These are phyloP conservation scores for Pogonophryne albipinna DNA, from an alignment of 2,797 vertebrate species.

Conservation along the genomic window DNA sequence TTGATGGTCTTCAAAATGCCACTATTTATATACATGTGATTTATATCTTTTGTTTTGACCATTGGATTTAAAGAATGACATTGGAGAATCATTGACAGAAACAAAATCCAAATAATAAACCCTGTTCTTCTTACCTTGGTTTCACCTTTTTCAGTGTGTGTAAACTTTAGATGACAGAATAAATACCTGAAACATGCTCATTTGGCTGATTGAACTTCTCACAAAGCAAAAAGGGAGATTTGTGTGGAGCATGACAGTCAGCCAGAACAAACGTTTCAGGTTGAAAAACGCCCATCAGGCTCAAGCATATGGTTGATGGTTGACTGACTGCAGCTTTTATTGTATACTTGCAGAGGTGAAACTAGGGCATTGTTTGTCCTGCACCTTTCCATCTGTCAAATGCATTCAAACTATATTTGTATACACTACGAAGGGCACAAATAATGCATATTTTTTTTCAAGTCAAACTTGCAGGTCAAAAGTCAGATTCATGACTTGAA, in stretches of 20 bases:
- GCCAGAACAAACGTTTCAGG: neutral
- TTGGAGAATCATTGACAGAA: neutral
- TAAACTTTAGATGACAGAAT: neutral
- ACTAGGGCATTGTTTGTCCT: neutral
- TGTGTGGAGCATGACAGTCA: neutral
- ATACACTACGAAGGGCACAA: too few species aligned
- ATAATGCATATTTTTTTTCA: too few species aligned
- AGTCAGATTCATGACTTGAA: too few species aligned
- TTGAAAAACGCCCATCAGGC: neutral
- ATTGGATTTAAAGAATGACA: neutral
- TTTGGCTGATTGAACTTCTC: neutral
- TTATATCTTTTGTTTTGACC: too few species aligned
- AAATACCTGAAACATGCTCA: neutral
- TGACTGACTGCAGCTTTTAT: slow-evolving; percentile 4
- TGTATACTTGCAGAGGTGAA: neutral
- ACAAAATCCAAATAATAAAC: neutral
- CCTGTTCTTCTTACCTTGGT: neutral
- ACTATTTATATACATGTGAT: too few species aligned
- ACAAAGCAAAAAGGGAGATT: neutral
- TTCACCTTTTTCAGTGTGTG: neutral
- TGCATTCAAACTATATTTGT: too few species aligned
- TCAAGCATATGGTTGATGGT: neutral
- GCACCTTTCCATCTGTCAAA: neutral
- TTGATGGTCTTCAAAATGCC: too few species aligned
- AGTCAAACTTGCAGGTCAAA: too few species aligned